These are phyloP conservation scores for Junonia oenone DNA, from an alignment of 2,888 invertebrate species.

Conservation along the genomic window DNA sequence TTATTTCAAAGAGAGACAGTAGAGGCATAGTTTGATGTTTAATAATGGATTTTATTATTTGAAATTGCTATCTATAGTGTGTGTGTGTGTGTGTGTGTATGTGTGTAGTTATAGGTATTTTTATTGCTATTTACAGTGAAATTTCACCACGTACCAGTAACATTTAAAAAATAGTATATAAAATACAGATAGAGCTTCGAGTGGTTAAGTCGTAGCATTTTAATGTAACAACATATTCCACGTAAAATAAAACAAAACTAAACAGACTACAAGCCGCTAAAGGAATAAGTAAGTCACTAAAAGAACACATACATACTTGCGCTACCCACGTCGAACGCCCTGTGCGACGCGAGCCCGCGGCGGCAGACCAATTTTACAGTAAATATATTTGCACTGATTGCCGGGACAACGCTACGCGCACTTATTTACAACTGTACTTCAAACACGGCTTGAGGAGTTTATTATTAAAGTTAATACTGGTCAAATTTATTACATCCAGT, in stretches of 20 bases:
- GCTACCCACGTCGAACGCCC: conserved; percentile 26
- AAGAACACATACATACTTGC: background rate
- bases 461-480: conserved; percentile 14
- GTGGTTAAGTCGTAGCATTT: too few relatives aligned
- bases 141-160: too few relatives aligned
- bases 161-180: too few relatives aligned
- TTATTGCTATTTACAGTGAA: too few relatives aligned
- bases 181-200: too few relatives aligned
- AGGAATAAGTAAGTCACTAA: background rate
- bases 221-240: too few relatives aligned
- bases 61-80: too few relatives aligned
- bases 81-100: too few relatives aligned
- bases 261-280: background rate
- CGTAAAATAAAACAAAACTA: background rate
- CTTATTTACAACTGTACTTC: conserved; percentile 51
- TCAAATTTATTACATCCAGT: conserved; percentile 15
- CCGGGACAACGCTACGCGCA: conserved; percentile 49
- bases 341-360: conserved; percentile 38
- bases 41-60: too few relatives aligned
- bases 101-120: too few relatives aligned
- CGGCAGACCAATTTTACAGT: conserved; percentile 62
- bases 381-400: conserved; percentile 72
- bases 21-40: too few relatives aligned
- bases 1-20: background rate
- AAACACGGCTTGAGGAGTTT: conserved; percentile 36